Evolutionary conservation across 2,113 vertebrate species (phyloP), one percentile per base, ranked within the genome.

Genomic region (Odocoileus hemionus): DNA sequence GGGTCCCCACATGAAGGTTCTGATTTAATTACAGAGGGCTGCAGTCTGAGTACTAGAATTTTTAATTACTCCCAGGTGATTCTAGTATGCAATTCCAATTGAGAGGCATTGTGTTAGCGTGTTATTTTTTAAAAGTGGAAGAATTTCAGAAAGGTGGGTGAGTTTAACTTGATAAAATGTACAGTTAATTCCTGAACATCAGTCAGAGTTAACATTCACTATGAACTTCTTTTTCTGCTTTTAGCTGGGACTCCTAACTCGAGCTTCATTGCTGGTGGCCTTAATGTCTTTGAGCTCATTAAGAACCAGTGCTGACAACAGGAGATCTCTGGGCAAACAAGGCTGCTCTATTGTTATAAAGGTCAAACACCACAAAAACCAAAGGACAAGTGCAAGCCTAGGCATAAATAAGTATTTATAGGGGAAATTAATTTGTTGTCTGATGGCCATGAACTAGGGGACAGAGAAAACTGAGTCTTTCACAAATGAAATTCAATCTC

Each of bases 311-410:
- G n/a, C 54, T 92, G 67, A 96, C 28, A 86, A 23, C 28, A 89
- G 47, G 26, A 28, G 58, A 60, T 25, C n/a, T 11, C 33, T 84
- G 33, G 45, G 36, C 14, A 94, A 96, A 96, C 30, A 79, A 88
- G 30, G 16, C 6, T 79, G 52, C 70, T 52, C 50, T 82, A 45
- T 83, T 60, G 50, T 82, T 86, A 26, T 57, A 82, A 97, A 96
- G 26, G n/a, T 92, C 87, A 97, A 96, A 86, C 54, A 83, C 80
- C 92, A 79, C 33, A 70, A 86, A 92, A 97, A 78, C 30, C 82
- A 70, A 80, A 96, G 79, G 52, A 74, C 26, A 45, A 83, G 26
- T 26, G 36, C n/a, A 79, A 89, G 57, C 47, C 36, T 50, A 76
- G 83, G 43, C 78, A 89, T 14, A 91, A n/a, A 16, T 83, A 60